Evolutionary conservation across 2,888 invertebrate species (phyloP).

Genomic region (Mythimna pallens): DNA sequence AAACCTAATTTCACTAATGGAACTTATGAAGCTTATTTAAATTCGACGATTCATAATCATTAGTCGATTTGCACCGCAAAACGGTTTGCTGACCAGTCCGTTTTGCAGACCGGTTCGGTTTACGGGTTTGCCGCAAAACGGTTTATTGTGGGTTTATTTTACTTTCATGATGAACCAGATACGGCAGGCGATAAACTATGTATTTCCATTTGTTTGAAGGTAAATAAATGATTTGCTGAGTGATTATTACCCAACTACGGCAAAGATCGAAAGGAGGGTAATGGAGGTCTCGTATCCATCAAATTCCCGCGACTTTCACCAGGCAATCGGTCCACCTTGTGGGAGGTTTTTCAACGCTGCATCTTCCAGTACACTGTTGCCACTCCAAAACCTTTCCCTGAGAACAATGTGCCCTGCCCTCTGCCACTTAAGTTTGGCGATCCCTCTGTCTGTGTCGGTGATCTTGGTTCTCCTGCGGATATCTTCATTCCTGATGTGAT

Average conservation of each 20-base stretch:
- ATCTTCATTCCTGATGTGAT: no score
- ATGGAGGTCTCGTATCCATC: no score
- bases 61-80: slow-evolving; percentile 48
- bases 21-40: slow-evolving; percentile 53
- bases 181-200: not conserved
- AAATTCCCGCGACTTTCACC: no score
- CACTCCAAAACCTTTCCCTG: no score
- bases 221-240: not conserved
- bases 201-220: not conserved
- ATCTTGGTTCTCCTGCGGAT: no score
- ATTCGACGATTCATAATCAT: slow-evolving; percentile 53
- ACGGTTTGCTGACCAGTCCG: slow-evolving; percentile 16
- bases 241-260: not conserved
- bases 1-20: slow-evolving; percentile 47
- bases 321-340: no score
- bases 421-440: no score
- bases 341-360: no score
- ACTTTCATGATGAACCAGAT: slow-evolving; percentile 21
- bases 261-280: not conserved
- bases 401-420: no score
- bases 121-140: not conserved
- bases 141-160: slow-evolving; percentile 29
- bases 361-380: no score
- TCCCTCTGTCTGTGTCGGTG: no score
- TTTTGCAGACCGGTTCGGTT: not conserved